Percentiles rank a stretch among this genome's conserved stretches.
Conservation (phyloP, 2,113 vertebrate genomes). For the Coptodon bakossiorum region DNA sequence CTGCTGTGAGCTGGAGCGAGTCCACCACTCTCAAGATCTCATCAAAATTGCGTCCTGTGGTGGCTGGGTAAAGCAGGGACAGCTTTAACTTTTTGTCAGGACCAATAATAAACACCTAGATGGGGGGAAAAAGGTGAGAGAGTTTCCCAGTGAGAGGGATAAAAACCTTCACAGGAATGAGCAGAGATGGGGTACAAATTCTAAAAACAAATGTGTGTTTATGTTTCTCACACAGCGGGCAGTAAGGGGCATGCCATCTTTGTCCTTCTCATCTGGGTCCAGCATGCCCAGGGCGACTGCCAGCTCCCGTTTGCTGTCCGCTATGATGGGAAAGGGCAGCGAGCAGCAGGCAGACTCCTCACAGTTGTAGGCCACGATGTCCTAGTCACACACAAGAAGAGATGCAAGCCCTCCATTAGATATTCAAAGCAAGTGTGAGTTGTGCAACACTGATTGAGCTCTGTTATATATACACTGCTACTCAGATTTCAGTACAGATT, state of each 20-base stretch:
- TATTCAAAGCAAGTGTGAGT: background rate
- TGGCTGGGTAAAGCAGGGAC: conserved; percentile 89
- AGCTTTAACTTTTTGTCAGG: conserved; percentile 92
- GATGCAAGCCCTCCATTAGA: background rate
- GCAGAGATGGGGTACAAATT: background rate
- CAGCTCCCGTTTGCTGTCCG: conserved; percentile 81
- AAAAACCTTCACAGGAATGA: background rate
- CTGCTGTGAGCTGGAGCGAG: conserved; percentile 85
- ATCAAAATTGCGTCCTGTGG: conserved; percentile 90
- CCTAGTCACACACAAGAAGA: conserved; percentile 61
- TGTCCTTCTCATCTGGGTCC: conserved; percentile 84
- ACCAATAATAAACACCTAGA: conserved; percentile 86
- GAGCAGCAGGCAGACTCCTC: conserved; percentile 55
- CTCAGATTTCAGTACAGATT: background rate
- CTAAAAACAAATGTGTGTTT: background rate
- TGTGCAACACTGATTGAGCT: background rate
- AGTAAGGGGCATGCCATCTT: conserved; percentile 81
- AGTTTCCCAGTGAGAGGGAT: background rate
- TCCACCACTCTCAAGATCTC: conserved; percentile 89
- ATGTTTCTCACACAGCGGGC: conserved; percentile 82
- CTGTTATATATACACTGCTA: background rate
- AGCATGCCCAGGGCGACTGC: conserved; percentile 86
- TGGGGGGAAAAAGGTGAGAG: background rate
- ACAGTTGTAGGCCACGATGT: conserved; percentile 86
- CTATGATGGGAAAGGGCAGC: conserved; percentile 91